Evolutionary conservation across 2,113 vertebrate genomes (phyloP), one percentile per base, ranked within the genome.

Genomic region (Caranx ignobilis): DNA sequence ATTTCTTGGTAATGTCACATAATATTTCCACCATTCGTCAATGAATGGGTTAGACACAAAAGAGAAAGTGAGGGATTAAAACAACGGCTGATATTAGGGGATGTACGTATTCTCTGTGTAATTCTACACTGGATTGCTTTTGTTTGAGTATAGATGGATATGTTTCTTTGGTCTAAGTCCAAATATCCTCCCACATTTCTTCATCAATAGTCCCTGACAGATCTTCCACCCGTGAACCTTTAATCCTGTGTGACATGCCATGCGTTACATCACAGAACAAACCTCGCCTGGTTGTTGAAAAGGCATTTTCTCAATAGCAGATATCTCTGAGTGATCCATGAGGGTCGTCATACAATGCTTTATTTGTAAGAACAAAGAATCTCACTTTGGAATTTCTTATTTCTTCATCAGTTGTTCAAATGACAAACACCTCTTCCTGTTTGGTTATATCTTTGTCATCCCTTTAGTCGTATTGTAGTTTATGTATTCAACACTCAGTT

Each of bases 31-130:
- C 16, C 48, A 45, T 5, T 45, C 3, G 13, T 31, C 1, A 50
- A 48, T 66, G 3, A 4, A 19, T 55, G 50, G n/a, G 66, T 26
- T 16, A 32, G 37, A 16, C 56, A 55, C 52, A 31, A 15, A 31
- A 15, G 4, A 5, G 21, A 31, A 50, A 66, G 13, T 13, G 9
- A 34, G 31, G 15, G 43, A 18, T 71, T 57, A 57, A 57, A 45
- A 43, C 13, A 18, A 43, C 43, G 21, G 52, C 19, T 18, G 37
- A 2, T 34, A 39, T 78, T 16, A 37, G 37, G 31, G 34, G 37
- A 70, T 60, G 62, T 37, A 52, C 54, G 45, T 43, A 57, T 21
- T 63, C 19, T 74, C 16, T 54, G 13, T 47, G 31, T 37, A 73
- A 26, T n/a, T 63, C 43, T 32, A 39, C 18, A 31, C 10, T 47